A percentile compares a stretch with the other conserved stretches of the same genome.
Conservation (phyloP, 2,797 vertebrate species). For the Schizopygopsis pylzovi region DNA sequence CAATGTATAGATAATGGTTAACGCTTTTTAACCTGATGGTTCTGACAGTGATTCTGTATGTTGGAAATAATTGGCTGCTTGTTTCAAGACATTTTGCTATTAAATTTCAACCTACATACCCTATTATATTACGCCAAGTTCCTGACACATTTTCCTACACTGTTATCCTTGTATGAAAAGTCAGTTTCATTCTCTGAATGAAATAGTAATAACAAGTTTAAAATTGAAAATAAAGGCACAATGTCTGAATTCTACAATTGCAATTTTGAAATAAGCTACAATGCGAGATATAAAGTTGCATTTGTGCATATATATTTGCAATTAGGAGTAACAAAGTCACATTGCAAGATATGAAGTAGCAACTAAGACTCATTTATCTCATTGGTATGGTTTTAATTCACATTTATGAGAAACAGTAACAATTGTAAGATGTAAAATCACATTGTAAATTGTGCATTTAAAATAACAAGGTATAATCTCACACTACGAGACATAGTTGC, state of each 20-base stretch:
- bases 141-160: not conserved
- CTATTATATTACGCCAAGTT: not conserved
- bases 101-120: not conserved
- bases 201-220: not conserved
- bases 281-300: not conserved
- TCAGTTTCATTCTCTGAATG: not conserved
- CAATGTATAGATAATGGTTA: slow-evolving; percentile 40
- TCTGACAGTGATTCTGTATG: too few relatives aligned
- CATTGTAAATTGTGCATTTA: too few relatives aligned
- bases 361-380: too few relatives aligned
- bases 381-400: too few relatives aligned
- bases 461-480: too few relatives aligned
- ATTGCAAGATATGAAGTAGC: not conserved
- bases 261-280: not conserved
- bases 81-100: not conserved
- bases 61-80: too few relatives aligned
- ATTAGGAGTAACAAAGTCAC: not conserved
- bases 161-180: not conserved
- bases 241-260: not conserved
- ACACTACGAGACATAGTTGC: too few relatives aligned
- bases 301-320: not conserved
- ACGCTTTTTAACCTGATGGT: not conserved
- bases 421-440: too few relatives aligned
- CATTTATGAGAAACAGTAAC: too few relatives aligned
- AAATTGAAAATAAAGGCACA: not conserved